Conservation (phyloP, 2,888 invertebrate genomes). For the Muschampia plurimacula region DNA sequence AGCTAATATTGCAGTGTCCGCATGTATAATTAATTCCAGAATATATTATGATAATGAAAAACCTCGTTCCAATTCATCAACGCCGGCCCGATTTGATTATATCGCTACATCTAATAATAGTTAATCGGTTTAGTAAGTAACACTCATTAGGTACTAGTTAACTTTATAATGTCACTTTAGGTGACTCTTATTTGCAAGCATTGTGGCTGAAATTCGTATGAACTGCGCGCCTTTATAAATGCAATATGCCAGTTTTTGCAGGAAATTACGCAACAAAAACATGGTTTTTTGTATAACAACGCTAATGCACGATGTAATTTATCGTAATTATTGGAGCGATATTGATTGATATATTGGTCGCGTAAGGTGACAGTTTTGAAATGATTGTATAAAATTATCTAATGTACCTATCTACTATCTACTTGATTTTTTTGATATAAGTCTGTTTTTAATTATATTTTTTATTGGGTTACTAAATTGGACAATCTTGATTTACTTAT, state of each 20-base stretch:
- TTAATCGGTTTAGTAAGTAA: constrained; percentile 29
- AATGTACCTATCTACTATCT: too few relatives aligned
- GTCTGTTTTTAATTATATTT: too few relatives aligned
- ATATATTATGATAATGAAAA: constrained; percentile 38
- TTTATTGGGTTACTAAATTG: too few relatives aligned
- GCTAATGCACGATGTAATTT: constrained; percentile 23
- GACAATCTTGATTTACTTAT: too few relatives aligned
- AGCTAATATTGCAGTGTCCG: constrained; percentile 34
- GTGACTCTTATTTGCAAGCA: not conserved
- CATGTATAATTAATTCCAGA: constrained; percentile 37
- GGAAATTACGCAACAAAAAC: constrained; percentile 16
- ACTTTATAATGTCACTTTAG: not conserved
- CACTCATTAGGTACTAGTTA: not conserved
- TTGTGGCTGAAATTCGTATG: not conserved
- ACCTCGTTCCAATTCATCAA: constrained; percentile 39
- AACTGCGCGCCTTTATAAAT: not conserved
- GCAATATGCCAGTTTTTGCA: constrained; percentile 18
- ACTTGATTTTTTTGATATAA: too few relatives aligned
- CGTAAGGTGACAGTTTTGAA: not conserved
- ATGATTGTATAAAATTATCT: too few relatives aligned
- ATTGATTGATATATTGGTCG: constrained; percentile 14
- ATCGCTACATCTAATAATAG: constrained; percentile 33
- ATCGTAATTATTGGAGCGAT: constrained; percentile 29
- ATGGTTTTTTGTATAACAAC: constrained; percentile 15
- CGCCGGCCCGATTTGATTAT: constrained; percentile 26